A percentile compares a stretch with the other conserved stretches of the same genome.
phyloP scores from a whole-genome alignment of 2,113 vertebrate species.

The Rhinoptilus africanus region DNA sequence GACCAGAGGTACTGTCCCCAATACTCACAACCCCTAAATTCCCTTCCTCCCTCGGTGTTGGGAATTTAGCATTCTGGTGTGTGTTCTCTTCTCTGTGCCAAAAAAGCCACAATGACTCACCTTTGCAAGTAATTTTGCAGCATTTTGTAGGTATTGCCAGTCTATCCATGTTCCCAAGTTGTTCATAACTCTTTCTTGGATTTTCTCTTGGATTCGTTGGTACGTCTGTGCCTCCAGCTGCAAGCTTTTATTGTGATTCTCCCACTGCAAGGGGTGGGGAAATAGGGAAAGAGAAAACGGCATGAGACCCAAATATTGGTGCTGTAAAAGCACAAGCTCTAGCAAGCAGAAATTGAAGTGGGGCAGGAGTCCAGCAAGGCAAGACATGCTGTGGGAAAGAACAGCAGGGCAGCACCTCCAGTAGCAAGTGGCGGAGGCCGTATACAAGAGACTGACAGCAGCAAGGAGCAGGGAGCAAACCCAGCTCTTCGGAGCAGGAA shows the following conservation, averaged over 20 bases:
- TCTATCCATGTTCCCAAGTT: constrained; percentile 99
- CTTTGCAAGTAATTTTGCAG: constrained; percentile 97
- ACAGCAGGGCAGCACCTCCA: neutral
- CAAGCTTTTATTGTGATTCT: constrained; percentile 98
- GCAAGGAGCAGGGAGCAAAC: neutral
- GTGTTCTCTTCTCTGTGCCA: neutral
- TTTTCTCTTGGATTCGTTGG: constrained; percentile 98
- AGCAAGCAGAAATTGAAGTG: constrained; percentile 41
- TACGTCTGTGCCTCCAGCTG: constrained; percentile 98
- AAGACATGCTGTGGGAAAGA: constrained; percentile 35
- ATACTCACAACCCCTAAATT: neutral
- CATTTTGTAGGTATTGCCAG: constrained; percentile 99
- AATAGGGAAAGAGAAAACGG: neutral
- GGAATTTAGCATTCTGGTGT: neutral
- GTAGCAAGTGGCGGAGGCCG: neutral
- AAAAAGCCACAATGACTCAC: constrained; percentile 64
- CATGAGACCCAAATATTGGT: constrained; percentile 10
- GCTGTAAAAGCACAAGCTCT: constrained; percentile 19
- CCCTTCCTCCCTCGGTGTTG: neutral
- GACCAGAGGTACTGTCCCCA: neutral
- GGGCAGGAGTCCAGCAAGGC: constrained; percentile 20
- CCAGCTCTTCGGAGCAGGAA: neutral
- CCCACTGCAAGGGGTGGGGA: constrained; percentile 82
- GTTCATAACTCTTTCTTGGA: constrained; percentile 99
- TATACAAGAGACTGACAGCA: neutral